A percentile compares a stretch with the other conserved stretches of the same genome.
These are phyloP conservation scores for Cheumatopsyche charites DNA, from an alignment of 1,140 invertebrate genomes.

Conservation along the genomic window DNA sequence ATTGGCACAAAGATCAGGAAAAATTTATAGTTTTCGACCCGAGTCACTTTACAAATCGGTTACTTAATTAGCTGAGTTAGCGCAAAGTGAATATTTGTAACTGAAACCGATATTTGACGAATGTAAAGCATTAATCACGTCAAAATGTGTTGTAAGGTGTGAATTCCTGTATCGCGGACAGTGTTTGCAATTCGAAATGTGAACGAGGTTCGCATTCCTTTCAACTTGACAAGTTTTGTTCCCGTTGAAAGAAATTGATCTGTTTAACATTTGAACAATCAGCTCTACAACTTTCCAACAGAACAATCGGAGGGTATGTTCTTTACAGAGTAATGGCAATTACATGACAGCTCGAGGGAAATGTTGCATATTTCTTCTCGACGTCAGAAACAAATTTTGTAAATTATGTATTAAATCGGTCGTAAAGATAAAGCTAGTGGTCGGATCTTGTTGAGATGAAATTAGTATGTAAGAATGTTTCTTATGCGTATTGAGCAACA, in stretches of 20 bases:
- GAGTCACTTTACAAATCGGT: no score
- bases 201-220: conserved; percentile 17
- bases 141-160: conserved; percentile 16
- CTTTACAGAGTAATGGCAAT: no score
- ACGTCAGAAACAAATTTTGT: no score
- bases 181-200: conserved; percentile 13
- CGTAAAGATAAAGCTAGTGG: no score
- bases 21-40: no score
- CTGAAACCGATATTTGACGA: conserved; percentile 13
- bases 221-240: conserved; percentile 15
- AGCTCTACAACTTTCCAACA: neutral
- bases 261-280: neutral
- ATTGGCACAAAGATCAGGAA: no score
- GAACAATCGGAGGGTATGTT: no score
- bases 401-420: no score
- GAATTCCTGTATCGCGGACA: neutral
- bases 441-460: no score
- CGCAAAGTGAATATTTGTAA: conserved; percentile 1
- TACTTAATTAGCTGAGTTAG: no score
- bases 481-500: neutral
- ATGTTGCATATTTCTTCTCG: no score
- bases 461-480: neutral
- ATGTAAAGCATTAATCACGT: conserved; percentile 11
- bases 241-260: conserved; percentile 16
- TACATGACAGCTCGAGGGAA: no score